Evolutionary conservation across 2,797 vertebrate species (phyloP).

Genomic region (Thaleichthys pacificus): DNA sequence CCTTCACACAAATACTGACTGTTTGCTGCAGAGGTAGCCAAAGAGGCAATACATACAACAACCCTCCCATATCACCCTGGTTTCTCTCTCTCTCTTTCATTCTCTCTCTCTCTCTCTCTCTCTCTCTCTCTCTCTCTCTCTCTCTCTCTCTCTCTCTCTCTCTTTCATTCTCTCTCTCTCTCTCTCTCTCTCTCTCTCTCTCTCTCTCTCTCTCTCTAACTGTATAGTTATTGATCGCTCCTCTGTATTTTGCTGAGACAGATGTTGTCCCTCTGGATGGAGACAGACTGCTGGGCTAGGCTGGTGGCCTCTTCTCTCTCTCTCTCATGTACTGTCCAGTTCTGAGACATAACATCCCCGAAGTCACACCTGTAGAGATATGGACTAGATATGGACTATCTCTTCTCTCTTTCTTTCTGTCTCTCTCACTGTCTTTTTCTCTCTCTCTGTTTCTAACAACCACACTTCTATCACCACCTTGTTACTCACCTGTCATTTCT

Average conservation of each 20-base stretch:
- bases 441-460: slow-evolving; percentile 22
- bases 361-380: neutral
- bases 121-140: slow-evolving; percentile 7
- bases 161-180: too few species aligned
- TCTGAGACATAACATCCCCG: neutral
- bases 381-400: too few species aligned
- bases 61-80: neutral
- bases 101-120: slow-evolving; percentile 4
- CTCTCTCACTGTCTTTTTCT: slow-evolving; percentile 9
- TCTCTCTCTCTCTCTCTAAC: slow-evolving; percentile 36
- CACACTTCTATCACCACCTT: slow-evolving; percentile 12
- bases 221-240: slow-evolving; percentile 68
- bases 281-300: slow-evolving; percentile 39
- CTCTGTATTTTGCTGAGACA: slow-evolving; percentile 69
- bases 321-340: neutral
- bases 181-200: slow-evolving; percentile 11
- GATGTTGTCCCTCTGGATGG: slow-evolving; percentile 62
- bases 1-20: neutral
- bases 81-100: slow-evolving; percentile 8
- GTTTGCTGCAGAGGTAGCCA: too few species aligned
- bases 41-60: too few species aligned
- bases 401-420: slow-evolving; percentile 24
- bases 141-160: too few species aligned
- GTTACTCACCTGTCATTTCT: neutral
- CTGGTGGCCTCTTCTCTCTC: slow-evolving; percentile 25